These are phyloP conservation scores for Passer montanus DNA, from an alignment of 2,113 vertebrate genomes.

Conservation along the genomic window DNA sequence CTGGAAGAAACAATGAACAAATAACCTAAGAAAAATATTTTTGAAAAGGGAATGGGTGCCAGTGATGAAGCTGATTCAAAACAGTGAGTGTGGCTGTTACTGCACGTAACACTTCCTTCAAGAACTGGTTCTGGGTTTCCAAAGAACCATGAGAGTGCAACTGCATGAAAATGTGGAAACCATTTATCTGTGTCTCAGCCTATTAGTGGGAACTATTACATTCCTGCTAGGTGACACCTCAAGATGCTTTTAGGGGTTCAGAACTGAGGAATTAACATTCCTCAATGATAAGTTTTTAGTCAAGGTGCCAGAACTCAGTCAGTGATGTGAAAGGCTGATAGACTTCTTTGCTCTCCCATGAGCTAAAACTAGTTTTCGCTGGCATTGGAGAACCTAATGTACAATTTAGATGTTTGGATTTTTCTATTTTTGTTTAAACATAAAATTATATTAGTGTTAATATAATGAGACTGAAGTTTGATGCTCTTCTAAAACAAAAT, in stretches of 20 bases:
- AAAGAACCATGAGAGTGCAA: background rate
- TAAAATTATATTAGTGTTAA: background rate
- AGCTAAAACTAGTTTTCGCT: background rate
- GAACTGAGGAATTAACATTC: background rate
- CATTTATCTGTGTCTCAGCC: background rate
- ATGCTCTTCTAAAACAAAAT: background rate
- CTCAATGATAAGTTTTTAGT: background rate
- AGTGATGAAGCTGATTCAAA: background rate
- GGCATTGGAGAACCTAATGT: background rate
- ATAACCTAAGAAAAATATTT: background rate
- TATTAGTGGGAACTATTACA: background rate
- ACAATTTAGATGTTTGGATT: background rate
- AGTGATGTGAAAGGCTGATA: background rate
- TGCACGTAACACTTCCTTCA: background rate
- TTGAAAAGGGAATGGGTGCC: background rate
- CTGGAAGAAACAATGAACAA: background rate
- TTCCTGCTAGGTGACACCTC: background rate
- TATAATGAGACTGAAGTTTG: background rate
- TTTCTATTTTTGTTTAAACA: background rate
- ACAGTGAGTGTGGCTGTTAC: background rate
- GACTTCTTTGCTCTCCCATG: rapidly evolving
- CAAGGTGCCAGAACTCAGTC: background rate
- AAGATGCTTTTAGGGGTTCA: background rate
- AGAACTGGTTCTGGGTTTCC: background rate
- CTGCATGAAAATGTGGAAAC: background rate